Conservation (phyloP, 2,113 vertebrate species). For the Cepphus grylle region DNA sequence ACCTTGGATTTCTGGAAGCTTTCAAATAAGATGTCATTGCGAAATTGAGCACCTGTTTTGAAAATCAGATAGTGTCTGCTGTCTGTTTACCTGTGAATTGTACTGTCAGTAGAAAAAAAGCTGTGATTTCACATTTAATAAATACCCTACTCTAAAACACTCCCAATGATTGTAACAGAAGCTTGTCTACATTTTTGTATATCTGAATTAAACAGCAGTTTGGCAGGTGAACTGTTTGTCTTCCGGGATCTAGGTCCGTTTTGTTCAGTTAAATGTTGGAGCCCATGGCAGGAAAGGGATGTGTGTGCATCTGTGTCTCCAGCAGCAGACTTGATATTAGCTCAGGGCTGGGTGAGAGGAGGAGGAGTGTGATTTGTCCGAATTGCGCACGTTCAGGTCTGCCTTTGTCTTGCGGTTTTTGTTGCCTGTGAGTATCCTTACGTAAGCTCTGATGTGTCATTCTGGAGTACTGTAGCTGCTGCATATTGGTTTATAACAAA, state of each 20-base stretch:
- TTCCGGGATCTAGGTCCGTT: not conserved
- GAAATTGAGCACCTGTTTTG: not conserved
- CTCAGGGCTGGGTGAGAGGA: not conserved
- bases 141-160: not conserved
- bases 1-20: not conserved
- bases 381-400: not conserved
- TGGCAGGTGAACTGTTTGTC: not conserved
- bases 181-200: not conserved
- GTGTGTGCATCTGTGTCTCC: not conserved
- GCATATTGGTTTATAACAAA: not conserved
- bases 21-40: not conserved
- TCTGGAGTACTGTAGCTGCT: not conserved
- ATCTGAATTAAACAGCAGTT: not conserved
- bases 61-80: not conserved
- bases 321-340: not conserved
- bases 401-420: not conserved
- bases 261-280: not conserved
- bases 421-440: not conserved
- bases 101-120: not conserved
- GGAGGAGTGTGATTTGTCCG: not conserved
- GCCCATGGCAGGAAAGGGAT: not conserved
- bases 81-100: not conserved
- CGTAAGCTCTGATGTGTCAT: not conserved
- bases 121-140: not conserved
- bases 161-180: not conserved